Evolutionary conservation across 2,888 invertebrate species (phyloP).

Genomic region (Ormyrus rosae): DNA sequence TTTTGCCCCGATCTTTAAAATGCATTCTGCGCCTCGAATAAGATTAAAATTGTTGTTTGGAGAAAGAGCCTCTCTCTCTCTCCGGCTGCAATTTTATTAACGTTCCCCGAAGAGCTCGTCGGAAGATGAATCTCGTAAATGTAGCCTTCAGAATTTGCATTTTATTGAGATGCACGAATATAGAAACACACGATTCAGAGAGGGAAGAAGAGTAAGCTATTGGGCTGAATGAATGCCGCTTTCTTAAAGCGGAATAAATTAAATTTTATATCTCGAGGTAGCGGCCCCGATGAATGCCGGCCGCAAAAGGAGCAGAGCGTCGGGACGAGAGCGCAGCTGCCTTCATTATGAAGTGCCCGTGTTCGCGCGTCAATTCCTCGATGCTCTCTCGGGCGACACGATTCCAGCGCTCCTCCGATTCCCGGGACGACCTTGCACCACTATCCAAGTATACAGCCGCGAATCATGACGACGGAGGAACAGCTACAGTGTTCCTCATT

Average conservation of each 20-base stretch:
- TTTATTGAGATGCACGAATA: no score
- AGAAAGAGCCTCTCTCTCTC: no score
- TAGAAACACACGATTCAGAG: no score
- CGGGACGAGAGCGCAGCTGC: background rate
- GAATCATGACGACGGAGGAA: slow-evolving; percentile 26
- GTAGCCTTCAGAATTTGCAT: no score
- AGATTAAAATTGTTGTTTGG: no score
- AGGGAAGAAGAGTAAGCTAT: no score
- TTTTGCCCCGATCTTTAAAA: no score
- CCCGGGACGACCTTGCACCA: slow-evolving; percentile 26
- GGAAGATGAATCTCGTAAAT: no score
- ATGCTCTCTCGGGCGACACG: background rate
- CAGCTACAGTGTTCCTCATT: slow-evolving; percentile 12
- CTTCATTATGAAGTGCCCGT: background rate
- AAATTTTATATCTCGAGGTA: background rate
- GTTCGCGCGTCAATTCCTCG: background rate
- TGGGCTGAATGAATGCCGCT: background rate
- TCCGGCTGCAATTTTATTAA: no score
- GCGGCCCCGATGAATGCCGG: background rate
- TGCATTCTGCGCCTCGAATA: no score
- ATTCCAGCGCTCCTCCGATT: slow-evolving; percentile 28
- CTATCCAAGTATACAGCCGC: slow-evolving; percentile 12
- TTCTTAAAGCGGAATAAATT: background rate
- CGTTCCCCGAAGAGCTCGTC: no score
- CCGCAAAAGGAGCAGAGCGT: background rate